Evolutionary conservation across 2,113 vertebrate genomes (phyloP).

Genomic region (Bombycilla garrulus): DNA sequence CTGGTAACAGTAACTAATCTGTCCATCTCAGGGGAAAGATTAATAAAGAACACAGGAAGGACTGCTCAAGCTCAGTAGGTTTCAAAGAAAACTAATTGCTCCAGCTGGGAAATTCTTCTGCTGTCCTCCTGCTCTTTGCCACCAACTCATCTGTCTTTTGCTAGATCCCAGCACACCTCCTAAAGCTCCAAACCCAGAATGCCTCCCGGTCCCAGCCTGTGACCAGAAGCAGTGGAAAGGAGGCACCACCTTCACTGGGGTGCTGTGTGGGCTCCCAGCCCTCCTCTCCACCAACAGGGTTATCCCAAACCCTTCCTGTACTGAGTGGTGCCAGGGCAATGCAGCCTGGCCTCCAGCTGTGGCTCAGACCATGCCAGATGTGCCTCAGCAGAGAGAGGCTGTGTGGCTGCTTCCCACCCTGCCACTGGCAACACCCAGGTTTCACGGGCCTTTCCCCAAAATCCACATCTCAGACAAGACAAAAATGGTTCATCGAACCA

Average conservation of each 20-base stretch:
- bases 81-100: neutral
- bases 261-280: neutral
- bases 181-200: neutral
- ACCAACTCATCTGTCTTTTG: neutral
- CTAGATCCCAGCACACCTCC: neutral
- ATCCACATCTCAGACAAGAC: neutral
- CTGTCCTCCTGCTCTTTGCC: neutral
- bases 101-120: neutral
- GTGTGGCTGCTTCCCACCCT: neutral
- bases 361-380: neutral
- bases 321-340: neutral
- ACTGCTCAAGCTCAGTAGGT: neutral
- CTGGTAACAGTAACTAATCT: neutral
- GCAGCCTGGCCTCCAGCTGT: neutral
- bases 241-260: neutral
- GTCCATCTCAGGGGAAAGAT: neutral
- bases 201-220: neutral
- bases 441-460: neutral
- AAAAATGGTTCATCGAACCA: neutral
- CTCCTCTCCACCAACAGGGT: neutral
- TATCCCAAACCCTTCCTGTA: neutral
- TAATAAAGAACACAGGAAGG: neutral
- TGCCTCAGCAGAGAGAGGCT: neutral
- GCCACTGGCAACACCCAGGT: neutral
- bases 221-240: neutral